phyloP scores from a whole-genome alignment of 2,113 vertebrate genomes.

The Eptatretus burgeri region DNA sequence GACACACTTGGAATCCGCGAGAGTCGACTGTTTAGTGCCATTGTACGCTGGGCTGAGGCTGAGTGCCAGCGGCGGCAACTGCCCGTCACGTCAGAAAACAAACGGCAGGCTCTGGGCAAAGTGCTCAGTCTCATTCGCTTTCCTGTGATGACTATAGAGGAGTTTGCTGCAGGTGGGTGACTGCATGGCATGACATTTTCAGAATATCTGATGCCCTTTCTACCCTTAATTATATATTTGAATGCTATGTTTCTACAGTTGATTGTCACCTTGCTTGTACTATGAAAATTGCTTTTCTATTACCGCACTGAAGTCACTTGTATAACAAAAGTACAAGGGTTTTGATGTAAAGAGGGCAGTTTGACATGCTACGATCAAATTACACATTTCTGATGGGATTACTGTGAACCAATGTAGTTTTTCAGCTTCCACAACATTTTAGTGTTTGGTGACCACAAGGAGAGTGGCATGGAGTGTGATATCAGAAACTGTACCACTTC shows the following conservation, averaged over 20 bases:
- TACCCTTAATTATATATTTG: background rate
- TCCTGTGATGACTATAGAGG: constrained; percentile 90
- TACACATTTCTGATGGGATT: too few species aligned
- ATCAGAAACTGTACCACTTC: too few species aligned
- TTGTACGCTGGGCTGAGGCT: constrained; percentile 66
- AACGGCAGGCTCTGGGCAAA: constrained; percentile 55
- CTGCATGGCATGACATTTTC: background rate
- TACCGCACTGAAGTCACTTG: too few species aligned
- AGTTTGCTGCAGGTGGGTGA: constrained; percentile 63
- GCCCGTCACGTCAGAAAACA: constrained; percentile 61
- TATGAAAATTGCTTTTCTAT: background rate
- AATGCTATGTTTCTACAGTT: background rate
- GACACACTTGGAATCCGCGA: constrained; percentile 74
- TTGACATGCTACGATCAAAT: too few species aligned
- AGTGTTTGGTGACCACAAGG: too few species aligned
- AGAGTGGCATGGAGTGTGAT: too few species aligned
- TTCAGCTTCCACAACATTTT: too few species aligned
- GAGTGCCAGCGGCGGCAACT: constrained; percentile 74
- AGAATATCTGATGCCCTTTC: constrained; percentile 7
- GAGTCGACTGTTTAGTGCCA: constrained; percentile 54
- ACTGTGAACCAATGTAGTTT: too few species aligned
- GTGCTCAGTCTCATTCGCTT: constrained; percentile 75
- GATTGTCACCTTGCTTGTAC: background rate
- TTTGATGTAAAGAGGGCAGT: too few species aligned
- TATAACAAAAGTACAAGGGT: too few species aligned